Percentiles rank a stretch among this genome's conserved stretches.
Evolutionary conservation across 2,888 invertebrate genomes (phyloP).

Genomic region (Drosophila barbarae): DNA sequence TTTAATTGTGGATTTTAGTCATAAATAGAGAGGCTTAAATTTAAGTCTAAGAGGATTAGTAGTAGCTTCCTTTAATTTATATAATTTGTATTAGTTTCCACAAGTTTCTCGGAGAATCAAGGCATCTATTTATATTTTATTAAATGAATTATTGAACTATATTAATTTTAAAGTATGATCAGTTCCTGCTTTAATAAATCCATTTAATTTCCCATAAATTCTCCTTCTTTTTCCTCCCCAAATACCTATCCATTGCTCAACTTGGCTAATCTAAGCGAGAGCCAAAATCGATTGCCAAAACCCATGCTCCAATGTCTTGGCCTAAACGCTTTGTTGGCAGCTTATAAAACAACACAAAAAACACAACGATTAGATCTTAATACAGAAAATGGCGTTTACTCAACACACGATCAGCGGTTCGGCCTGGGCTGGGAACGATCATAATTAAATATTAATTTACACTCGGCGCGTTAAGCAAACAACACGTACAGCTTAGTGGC

Average conservation of each 20-base stretch:
- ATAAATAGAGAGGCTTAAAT: background rate
- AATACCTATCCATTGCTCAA: constrained; percentile 46
- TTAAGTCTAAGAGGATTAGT: background rate
- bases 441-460: constrained; percentile 78
- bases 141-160: too few relatives aligned
- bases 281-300: constrained; percentile 31
- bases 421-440: constrained; percentile 50
- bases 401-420: constrained; percentile 49
- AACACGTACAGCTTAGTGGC: constrained; percentile 60
- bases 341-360: constrained; percentile 43
- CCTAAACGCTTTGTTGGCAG: constrained; percentile 49
- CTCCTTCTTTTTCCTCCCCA: background rate
- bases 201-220: background rate
- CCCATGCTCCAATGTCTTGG: constrained; percentile 7
- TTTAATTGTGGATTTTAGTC: background rate
- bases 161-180: too few relatives aligned
- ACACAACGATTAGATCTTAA: constrained; percentile 61
- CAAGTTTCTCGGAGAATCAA: too few relatives aligned
- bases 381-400: constrained; percentile 58
- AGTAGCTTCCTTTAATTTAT: background rate
- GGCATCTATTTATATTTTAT: too few relatives aligned
- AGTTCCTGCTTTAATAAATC: accelerated
- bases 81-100: background rate
- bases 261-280: constrained; percentile 16
- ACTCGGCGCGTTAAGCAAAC: constrained; percentile 72